These are phyloP conservation scores for Bovichtus diacanthus DNA, from an alignment of 2,797 vertebrate genomes.

Conservation along the genomic window DNA sequence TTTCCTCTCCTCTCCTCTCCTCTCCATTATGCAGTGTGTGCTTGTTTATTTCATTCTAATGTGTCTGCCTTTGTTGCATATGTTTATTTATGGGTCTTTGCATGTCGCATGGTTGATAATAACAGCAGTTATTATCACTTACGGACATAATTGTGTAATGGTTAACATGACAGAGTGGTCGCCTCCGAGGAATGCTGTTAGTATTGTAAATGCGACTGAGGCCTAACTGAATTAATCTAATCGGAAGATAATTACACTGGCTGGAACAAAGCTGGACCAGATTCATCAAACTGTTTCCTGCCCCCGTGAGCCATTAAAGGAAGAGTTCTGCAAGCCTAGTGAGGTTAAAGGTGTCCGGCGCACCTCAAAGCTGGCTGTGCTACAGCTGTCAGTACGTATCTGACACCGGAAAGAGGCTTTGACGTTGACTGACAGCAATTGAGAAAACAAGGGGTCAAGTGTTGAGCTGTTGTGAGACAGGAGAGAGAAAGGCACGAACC, in stretches of 20 bases:
- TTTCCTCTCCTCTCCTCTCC: neutral
- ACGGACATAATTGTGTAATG: slow-evolving; percentile 81
- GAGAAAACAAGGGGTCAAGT: slow-evolving; percentile 77
- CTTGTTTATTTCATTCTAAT: slow-evolving; percentile 30
- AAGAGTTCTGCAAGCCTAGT: slow-evolving; percentile 52
- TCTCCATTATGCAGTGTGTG: slow-evolving; percentile 1
- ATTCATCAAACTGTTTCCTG: slow-evolving; percentile 77
- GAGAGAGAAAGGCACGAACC: slow-evolving; percentile 30
- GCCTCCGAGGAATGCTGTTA: slow-evolving; percentile 82
- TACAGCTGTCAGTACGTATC: slow-evolving; percentile 71
- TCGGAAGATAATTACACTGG: slow-evolving; percentile 85
- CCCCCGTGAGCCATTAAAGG: slow-evolving; percentile 59
- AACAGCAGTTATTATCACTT: slow-evolving; percentile 75
- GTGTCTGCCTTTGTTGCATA: slow-evolving; percentile 26
- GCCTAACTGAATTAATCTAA: slow-evolving; percentile 86
- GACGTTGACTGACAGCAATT: slow-evolving; percentile 78
- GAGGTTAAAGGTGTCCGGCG: slow-evolving; percentile 64
- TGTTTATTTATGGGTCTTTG: slow-evolving; percentile 66
- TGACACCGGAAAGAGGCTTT: slow-evolving; percentile 54
- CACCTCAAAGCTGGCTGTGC: slow-evolving; percentile 58
- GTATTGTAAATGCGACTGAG: slow-evolving; percentile 78
- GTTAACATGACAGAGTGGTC: slow-evolving; percentile 83
- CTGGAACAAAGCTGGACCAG: slow-evolving; percentile 78
- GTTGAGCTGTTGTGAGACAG: slow-evolving; percentile 59
- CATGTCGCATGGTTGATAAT: slow-evolving; percentile 61